Evolutionary conservation across 2,113 vertebrate species (phyloP).

Genomic region (Heterochromis multidens): DNA sequence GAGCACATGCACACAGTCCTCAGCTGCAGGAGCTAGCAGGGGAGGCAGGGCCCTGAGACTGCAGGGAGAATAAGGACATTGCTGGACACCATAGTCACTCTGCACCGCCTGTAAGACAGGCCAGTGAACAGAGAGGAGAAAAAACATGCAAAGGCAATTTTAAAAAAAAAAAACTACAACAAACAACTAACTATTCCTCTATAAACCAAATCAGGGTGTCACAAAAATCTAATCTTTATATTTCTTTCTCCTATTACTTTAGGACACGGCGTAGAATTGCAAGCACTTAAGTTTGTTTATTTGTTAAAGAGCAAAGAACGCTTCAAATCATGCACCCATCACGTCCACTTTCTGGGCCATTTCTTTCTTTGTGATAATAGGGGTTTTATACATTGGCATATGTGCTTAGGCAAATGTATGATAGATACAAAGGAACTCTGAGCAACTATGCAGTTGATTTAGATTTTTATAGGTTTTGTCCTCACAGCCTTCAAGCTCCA

Average conservation of each 20-base stretch:
- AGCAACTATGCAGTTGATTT: slow-evolving; percentile 82
- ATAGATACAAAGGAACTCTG: slow-evolving; percentile 63
- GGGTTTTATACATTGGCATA: slow-evolving; percentile 69
- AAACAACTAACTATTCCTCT: slow-evolving; percentile 78
- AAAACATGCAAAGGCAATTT: slow-evolving; percentile 55
- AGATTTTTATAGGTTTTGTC: slow-evolving; percentile 72
- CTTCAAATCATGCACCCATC: slow-evolving; percentile 73
- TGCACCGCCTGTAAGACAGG: slow-evolving; percentile 61
- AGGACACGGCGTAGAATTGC: slow-evolving; percentile 67
- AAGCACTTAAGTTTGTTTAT: slow-evolving; percentile 68
- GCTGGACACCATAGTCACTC: slow-evolving; percentile 61
- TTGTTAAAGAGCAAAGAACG: slow-evolving; percentile 75
- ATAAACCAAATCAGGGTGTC: slow-evolving; percentile 85
- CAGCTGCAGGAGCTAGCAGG: slow-evolving; percentile 53
- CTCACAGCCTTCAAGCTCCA: slow-evolving; percentile 74
- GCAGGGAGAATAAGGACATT: slow-evolving; percentile 48
- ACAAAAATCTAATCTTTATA: slow-evolving; percentile 76
- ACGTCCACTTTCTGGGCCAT: slow-evolving; percentile 76
- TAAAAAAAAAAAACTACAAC: slow-evolving; percentile 38
- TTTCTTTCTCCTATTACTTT: slow-evolving; percentile 73
- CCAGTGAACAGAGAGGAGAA: slow-evolving; percentile 56
- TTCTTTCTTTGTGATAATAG: slow-evolving; percentile 64
- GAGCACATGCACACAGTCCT: slow-evolving; percentile 67
- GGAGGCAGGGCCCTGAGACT: slow-evolving; percentile 66
- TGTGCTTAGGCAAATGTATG: slow-evolving; percentile 67